Evolutionary conservation across 2,113 vertebrate genomes (phyloP).

Genomic region (Charina bottae): DNA sequence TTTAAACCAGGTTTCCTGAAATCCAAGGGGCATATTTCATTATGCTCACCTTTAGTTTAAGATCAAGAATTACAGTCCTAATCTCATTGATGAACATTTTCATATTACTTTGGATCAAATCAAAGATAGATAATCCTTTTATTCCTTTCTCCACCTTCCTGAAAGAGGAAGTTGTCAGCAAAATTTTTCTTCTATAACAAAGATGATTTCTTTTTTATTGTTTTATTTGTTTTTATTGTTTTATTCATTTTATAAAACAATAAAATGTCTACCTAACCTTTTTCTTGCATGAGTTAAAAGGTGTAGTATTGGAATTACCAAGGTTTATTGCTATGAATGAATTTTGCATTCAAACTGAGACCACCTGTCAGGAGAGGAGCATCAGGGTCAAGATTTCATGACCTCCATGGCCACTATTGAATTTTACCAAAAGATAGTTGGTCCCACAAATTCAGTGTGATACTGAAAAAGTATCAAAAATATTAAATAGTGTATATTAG

Average conservation of each 20-base stretch:
- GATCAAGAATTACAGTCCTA: background rate
- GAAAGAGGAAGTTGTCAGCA: background rate
- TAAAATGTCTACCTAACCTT: background rate
- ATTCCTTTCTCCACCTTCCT: background rate
- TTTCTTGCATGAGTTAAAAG: background rate
- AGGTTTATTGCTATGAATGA: background rate
- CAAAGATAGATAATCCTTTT: background rate
- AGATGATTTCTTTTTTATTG: too few species aligned
- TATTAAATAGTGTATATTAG: background rate
- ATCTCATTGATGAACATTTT: background rate
- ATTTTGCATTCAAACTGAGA: background rate
- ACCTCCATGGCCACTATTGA: background rate
- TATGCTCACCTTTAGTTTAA: background rate
- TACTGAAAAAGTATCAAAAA: background rate
- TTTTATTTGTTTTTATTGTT: background rate
- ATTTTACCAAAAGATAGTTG: background rate
- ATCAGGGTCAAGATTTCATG: background rate
- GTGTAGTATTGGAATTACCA: background rate
- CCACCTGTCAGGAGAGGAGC: background rate
- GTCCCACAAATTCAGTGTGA: background rate
- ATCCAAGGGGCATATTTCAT: background rate
- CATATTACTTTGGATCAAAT: background rate
- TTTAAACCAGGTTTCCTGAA: background rate
- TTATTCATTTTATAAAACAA: too few species aligned
- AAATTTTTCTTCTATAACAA: too few species aligned